phyloP scores from a whole-genome alignment of 2,888 invertebrate species.

The Hypsopygia costalis region DNA sequence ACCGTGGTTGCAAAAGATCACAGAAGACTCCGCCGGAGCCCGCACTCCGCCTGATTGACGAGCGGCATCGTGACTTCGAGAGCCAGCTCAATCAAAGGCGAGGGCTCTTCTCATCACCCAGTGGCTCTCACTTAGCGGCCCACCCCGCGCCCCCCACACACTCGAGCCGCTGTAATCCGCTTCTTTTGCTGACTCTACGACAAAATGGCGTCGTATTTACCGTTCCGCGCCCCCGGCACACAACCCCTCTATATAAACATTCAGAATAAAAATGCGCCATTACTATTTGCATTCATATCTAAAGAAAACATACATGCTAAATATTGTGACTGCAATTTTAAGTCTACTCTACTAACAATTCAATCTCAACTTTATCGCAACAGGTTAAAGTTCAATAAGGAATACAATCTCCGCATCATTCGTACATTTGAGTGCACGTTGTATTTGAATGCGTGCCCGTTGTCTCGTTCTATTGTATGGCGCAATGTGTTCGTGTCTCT shows the following conservation, averaged over 20 bases:
- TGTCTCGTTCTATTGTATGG: slow-evolving; percentile 34
- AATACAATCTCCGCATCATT: slow-evolving; percentile 19
- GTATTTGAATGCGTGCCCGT: slow-evolving; percentile 52
- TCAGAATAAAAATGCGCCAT: slow-evolving; percentile 77
- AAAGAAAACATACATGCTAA: slow-evolving; percentile 79
- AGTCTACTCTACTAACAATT: slow-evolving; percentile 12
- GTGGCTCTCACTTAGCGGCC: slow-evolving; percentile 44
- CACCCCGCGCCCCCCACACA: slow-evolving; percentile 19
- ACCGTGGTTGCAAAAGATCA: background rate
- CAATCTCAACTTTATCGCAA: slow-evolving; percentile 25
- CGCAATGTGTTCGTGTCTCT: slow-evolving; percentile 27
- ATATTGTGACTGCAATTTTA: slow-evolving; percentile 58
- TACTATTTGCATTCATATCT: slow-evolving; percentile 80
- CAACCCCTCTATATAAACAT: slow-evolving; percentile 76
- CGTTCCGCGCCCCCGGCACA: slow-evolving; percentile 31
- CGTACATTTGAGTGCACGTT: slow-evolving; percentile 55
- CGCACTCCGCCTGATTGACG: slow-evolving; percentile 5
- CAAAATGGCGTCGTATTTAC: slow-evolving; percentile 72
- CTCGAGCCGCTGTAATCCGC: slow-evolving; percentile 26
- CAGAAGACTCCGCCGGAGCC: background rate
- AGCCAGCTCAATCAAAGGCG: slow-evolving; percentile 19
- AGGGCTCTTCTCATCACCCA: slow-evolving; percentile 27
- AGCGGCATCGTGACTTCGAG: background rate
- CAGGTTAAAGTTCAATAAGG: slow-evolving; percentile 15
- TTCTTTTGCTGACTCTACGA: slow-evolving; percentile 61